Evolutionary conservation across 2,797 vertebrate genomes (phyloP), one percentile per base, ranked within the genome.

Genomic region (Hydrolagus colliei): DNA sequence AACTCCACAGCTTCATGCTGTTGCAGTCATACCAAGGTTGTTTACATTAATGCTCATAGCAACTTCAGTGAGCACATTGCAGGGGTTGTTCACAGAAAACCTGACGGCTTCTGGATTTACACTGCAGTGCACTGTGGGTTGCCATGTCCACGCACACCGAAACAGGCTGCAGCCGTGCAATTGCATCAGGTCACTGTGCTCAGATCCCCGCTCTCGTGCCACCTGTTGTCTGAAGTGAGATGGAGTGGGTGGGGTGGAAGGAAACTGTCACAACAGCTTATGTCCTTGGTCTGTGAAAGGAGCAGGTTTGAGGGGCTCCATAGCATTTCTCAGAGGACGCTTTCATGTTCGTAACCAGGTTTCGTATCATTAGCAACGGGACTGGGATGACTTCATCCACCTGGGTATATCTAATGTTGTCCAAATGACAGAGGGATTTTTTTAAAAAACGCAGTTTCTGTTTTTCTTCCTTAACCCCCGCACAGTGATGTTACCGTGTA

Each of bases 51-150:
- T 67, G 62, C 14, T 13, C 14, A 32, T 11, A 16, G 14, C 67
- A n/a, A 32, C 78, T 0, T 62, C 62, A 67, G 62, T 16, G 67
- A 67, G 63, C 63, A 65, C 13, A 35, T 35, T 80, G 27, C 78
- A 80, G 62, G 27, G 78, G 59, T 80, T n/a, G 67, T 80, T 22
- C 22, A 27, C 63, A 67, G 65, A 80, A 63, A 80, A 65, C 13
- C 20, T 67, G 13, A 63, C 65, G 62, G 62, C 18, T 63, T 22
- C 13, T 27, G 32, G 78, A 80, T 80, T 32, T 80, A 67, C 35
- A 80, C 6, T 8, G 14, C 63, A 12, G 22, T 67, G 61, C 62
- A 67, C 62, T 9, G 67, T 10, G 78, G 61, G 14, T 13, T 65
- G 61, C 7, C 77, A 79, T 11, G 1, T 27, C 32, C n/a, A 13